Percentiles rank a stretch among this genome's conserved stretches.
These are phyloP conservation scores for Bembecia ichneumoniformis DNA, from an alignment of 2,888 invertebrate genomes.

Conservation along the genomic window DNA sequence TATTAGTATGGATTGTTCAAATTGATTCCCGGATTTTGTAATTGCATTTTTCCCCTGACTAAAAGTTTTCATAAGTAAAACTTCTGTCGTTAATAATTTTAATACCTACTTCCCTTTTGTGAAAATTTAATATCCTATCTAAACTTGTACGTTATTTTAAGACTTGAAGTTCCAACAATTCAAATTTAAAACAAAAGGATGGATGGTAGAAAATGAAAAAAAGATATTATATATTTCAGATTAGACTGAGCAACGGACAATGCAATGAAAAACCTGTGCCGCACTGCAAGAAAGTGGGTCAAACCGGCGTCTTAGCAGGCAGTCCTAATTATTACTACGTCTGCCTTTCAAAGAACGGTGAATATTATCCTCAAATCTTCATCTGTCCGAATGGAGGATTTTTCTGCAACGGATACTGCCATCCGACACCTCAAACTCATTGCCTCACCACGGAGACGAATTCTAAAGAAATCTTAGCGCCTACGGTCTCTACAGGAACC, in stretches of 20 bases:
- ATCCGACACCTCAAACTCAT: constrained; percentile 20
- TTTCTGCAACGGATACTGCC: constrained; percentile 50
- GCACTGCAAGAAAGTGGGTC: constrained; percentile 38
- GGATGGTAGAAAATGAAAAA: too few species aligned
- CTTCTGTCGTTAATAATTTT: too few species aligned
- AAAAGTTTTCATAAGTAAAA: too few species aligned
- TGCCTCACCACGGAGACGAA: neutral
- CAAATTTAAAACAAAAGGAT: too few species aligned
- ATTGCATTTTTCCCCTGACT: too few species aligned
- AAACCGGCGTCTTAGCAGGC: constrained; percentile 32
- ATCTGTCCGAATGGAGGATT: constrained; percentile 61
- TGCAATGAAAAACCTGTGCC: constrained; percentile 43
- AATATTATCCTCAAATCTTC: constrained; percentile 49
- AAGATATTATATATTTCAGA: constrained; percentile 26
- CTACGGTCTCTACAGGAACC: neutral
- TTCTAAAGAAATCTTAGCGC: neutral
- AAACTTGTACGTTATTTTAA: too few species aligned
- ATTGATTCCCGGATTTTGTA: too few species aligned
- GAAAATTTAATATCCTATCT: too few species aligned
- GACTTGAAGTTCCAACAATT: too few species aligned
- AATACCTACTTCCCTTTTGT: too few species aligned
- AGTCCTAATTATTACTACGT: constrained; percentile 59
- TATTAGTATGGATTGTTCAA: too few species aligned
- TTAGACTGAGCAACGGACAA: constrained; percentile 42
- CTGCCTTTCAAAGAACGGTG: constrained; percentile 35